Percentiles rank a stretch among this genome's conserved stretches.
phyloP scores from a whole-genome alignment of 2,113 vertebrate species.

The Bettongia penicillata region DNA sequence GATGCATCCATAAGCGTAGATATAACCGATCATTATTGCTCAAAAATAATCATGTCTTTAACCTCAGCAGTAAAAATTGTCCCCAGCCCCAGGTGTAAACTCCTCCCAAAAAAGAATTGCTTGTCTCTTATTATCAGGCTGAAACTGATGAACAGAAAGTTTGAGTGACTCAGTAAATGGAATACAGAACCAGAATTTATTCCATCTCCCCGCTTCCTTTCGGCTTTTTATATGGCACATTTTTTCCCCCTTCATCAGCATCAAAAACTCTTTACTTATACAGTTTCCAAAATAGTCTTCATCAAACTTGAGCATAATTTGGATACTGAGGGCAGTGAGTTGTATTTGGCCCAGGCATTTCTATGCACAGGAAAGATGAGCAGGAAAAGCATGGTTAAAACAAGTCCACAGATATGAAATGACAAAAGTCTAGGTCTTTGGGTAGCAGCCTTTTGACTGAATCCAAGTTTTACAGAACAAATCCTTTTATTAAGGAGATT shows the following conservation, averaged over 20 bases:
- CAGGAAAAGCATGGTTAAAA: neutral
- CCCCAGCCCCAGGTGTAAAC: neutral
- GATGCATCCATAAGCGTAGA: neutral
- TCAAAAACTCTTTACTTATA: neutral
- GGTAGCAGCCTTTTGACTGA: no score
- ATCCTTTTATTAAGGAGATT: no score
- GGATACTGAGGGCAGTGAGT: neutral
- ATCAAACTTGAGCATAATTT: neutral
- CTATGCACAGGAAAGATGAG: neutral
- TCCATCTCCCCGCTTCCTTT: neutral
- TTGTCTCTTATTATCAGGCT: neutral
- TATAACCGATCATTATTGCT: neutral
- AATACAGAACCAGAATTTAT: neutral
- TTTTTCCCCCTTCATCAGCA: neutral
- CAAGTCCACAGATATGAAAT: neutral
- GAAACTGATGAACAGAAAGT: neutral
- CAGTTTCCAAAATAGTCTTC: neutral
- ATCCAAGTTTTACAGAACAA: no score
- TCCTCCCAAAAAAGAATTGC: neutral
- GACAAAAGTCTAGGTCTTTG: neutral
- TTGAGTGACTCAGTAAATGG: neutral
- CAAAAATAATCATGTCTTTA: neutral
- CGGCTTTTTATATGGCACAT: neutral
- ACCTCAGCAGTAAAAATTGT: neutral
- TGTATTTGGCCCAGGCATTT: neutral